Conservation (phyloP, 2,113 vertebrate species). For the Mionectes macconnelli region DNA sequence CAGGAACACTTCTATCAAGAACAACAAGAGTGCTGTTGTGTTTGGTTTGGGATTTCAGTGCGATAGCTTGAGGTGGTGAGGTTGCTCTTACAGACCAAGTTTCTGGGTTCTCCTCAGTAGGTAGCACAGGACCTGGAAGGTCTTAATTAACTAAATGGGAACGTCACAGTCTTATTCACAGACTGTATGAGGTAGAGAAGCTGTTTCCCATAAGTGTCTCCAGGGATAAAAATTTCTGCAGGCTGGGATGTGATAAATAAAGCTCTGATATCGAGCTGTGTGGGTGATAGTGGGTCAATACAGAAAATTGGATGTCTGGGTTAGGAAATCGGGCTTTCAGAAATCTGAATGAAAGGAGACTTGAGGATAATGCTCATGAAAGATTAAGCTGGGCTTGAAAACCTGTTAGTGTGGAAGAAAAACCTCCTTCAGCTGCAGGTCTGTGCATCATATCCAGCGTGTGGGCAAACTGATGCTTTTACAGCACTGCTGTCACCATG, state of each 20-base stretch:
- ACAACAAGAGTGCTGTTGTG: too few relatives aligned
- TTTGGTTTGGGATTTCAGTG: background rate
- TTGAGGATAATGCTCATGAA: background rate
- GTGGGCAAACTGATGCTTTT: background rate
- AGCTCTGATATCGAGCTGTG: background rate
- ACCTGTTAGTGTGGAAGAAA: background rate
- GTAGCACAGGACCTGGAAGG: background rate
- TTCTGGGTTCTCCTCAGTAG: background rate
- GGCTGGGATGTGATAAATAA: background rate
- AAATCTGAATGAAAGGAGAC: background rate
- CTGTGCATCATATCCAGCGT: rapidly evolving
- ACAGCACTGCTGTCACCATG: background rate
- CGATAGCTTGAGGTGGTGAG: background rate
- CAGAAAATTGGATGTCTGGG: background rate
- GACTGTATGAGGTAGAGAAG: background rate
- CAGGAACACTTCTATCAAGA: background rate
- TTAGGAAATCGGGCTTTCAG: background rate
- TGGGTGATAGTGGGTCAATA: background rate
- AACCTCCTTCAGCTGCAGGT: background rate
- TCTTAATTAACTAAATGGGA: background rate
- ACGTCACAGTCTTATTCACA: background rate
- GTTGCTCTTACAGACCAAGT: background rate
- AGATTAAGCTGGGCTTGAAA: conserved; percentile 14
- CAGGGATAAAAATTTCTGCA: background rate
- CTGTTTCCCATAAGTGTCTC: background rate